Evolutionary conservation across 2,888 invertebrate species (phyloP).

Genomic region (Torymus aiolomorphi): DNA sequence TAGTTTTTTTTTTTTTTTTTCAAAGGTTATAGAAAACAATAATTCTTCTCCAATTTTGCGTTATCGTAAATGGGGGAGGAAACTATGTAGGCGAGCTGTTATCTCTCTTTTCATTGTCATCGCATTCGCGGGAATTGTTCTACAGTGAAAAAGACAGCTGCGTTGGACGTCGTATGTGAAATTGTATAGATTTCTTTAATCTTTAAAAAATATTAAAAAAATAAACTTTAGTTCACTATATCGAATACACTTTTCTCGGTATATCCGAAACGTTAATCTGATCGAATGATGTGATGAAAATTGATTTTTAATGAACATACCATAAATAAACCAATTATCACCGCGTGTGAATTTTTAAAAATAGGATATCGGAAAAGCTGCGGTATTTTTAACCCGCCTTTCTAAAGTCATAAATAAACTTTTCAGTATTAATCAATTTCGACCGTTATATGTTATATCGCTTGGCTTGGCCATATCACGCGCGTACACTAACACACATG

Average conservation of each 20-base stretch:
- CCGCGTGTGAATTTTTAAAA: too few species aligned
- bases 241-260: too few species aligned
- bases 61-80: too few species aligned
- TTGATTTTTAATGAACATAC: not conserved
- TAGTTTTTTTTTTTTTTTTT: slow-evolving; percentile 2
- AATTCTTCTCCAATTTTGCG: too few species aligned
- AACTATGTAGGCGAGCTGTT: too few species aligned
- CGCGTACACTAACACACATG: too few species aligned
- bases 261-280: too few species aligned
- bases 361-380: too few species aligned
- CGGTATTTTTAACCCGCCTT: too few species aligned
- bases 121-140: not conserved
- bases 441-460: not conserved
- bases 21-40: not conserved
- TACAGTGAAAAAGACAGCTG: not conserved
- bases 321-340: too few species aligned
- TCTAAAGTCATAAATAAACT: slow-evolving; percentile 2
- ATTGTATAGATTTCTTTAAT: not conserved
- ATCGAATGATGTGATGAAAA: not conserved
- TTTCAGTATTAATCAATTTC: slow-evolving; percentile 18
- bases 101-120: slow-evolving; percentile 16
- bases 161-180: not conserved
- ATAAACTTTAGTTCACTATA: too few species aligned
- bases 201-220: not conserved
- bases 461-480: slow-evolving; percentile 13